Percentiles rank a stretch among this genome's conserved stretches.
These are phyloP conservation scores for Acrossocheilus wenchowensis DNA, from an alignment of 2,797 vertebrate genomes.

Conservation along the genomic window DNA sequence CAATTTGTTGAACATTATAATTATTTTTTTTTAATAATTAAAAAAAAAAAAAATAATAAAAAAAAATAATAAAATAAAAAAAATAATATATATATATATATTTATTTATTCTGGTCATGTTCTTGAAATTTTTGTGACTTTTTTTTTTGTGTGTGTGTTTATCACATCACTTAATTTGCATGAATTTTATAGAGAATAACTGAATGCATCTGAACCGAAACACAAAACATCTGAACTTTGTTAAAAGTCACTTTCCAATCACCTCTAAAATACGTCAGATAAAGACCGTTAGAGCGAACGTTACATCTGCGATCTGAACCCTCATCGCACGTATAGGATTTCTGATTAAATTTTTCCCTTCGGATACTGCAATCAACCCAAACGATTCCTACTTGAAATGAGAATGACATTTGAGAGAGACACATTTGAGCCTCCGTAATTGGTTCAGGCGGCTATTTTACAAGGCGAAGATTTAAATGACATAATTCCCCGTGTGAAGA, in stretches of 20 bases:
- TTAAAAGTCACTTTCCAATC: neutral
- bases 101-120: neutral
- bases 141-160: neutral
- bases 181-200: neutral
- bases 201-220: neutral
- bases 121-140: neutral
- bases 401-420: constrained; percentile 48
- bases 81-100: no score
- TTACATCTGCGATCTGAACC: neutral
- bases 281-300: no score
- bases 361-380: constrained; percentile 29
- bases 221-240: neutral
- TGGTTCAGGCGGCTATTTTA: constrained; percentile 53
- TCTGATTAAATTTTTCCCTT: constrained; percentile 33
- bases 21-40: no score
- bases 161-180: neutral
- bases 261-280: constrained; percentile 2
- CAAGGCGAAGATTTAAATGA: constrained; percentile 69
- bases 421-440: constrained; percentile 44
- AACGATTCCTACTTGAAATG: constrained; percentile 29
- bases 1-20: neutral
- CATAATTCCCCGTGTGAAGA: constrained; percentile 73
- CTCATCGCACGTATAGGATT: neutral
- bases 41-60: no score
- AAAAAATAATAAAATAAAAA: no score